A percentile compares a stretch with the other conserved stretches of the same genome.
Conservation (phyloP, 2,797 vertebrate species). For the Poecile montanus region DNA sequence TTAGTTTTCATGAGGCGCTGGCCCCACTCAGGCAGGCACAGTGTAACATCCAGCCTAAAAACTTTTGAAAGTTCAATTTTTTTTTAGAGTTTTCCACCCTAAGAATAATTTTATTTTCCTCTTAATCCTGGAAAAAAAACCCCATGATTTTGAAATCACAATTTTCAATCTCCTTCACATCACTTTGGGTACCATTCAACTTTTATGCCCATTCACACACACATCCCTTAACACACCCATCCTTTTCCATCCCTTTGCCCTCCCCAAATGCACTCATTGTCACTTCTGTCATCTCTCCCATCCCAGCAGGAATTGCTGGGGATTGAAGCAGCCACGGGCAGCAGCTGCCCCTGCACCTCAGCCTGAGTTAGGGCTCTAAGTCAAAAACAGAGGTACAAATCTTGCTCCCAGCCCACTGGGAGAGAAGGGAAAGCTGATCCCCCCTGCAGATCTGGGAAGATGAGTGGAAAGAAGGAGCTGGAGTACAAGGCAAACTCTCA, state of each 20-base stretch:
- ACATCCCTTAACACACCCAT: background rate
- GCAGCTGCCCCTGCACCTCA: background rate
- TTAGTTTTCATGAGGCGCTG: fast-evolving
- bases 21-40: background rate
- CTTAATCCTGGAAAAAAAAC: background rate
- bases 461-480: background rate
- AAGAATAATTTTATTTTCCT: background rate
- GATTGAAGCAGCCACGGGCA: fast-evolving
- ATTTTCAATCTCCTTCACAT: background rate
- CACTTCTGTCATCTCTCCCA: background rate
- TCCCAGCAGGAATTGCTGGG: background rate
- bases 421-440: background rate
- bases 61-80: background rate
- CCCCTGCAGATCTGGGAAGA: background rate
- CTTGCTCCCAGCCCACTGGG: background rate
- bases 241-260: background rate
- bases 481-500: background rate
- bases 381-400: background rate
- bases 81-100: background rate
- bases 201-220: background rate
- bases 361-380: background rate
- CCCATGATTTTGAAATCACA: fast-evolving
- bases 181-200: fast-evolving
- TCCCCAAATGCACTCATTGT: background rate
- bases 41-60: background rate